Evolutionary conservation across 2,888 invertebrate species (phyloP).

Genomic region (Thera obeliscata): DNA sequence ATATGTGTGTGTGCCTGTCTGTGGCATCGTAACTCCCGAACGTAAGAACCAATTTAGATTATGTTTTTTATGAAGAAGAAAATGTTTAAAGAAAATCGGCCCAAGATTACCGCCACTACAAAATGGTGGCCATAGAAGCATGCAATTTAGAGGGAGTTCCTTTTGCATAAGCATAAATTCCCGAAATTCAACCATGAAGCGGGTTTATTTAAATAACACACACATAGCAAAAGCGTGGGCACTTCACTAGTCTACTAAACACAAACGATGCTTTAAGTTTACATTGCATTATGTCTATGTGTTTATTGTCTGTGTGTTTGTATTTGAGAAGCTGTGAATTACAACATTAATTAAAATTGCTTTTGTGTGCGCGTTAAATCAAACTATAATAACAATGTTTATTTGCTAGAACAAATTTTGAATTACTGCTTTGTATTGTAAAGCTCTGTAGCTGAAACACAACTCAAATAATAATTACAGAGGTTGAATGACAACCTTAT

Average conservation of each 20-base stretch:
- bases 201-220: no score
- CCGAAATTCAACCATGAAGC: no score
- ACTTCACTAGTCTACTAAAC: no score
- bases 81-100: no score
- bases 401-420: neutral
- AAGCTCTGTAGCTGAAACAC: neutral
- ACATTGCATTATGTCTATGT: no score
- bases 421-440: neutral
- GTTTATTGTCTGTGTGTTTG: neutral
- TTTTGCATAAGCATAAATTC: neutral
- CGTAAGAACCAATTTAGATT: no score
- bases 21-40: no score
- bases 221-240: no score
- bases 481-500: conserved; percentile 22
- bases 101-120: no score
- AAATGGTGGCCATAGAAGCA: neutral
- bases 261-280: no score
- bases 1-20: no score
- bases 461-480: conserved; percentile 15
- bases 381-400: neutral
- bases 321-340: neutral
- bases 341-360: neutral
- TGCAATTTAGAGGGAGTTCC: neutral
- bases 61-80: no score
- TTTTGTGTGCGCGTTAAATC: neutral